phyloP scores from a whole-genome alignment of 2,888 invertebrate genomes.

The Sinelater perroti region DNA sequence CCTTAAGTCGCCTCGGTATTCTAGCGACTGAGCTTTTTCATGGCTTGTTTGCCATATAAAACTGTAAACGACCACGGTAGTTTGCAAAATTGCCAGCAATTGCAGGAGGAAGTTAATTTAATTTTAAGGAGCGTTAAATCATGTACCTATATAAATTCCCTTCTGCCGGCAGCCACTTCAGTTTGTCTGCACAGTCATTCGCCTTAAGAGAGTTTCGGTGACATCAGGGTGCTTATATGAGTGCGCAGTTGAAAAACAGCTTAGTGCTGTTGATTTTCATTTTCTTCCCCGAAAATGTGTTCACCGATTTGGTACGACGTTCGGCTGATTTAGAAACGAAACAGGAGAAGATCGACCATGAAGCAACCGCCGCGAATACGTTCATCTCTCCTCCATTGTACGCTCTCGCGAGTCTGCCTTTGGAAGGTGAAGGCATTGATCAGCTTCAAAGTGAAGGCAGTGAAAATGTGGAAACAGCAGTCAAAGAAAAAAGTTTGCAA shows the following conservation, averaged over 20 bases:
- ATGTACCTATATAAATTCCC: constrained; percentile 17
- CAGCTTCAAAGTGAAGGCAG: constrained; percentile 58
- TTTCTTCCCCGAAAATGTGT: constrained; percentile 4
- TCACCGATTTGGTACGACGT: constrained; percentile 1
- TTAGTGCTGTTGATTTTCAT: constrained; percentile 29
- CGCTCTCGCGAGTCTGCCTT: constrained; percentile 13
- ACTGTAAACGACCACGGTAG: constrained; percentile 17
- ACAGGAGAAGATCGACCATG: no score
- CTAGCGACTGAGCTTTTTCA: constrained; percentile 19
- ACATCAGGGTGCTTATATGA: constrained; percentile 1
- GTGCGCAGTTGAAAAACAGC: constrained; percentile 23
- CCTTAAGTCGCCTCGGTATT: constrained; percentile 10
- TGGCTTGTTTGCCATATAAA: constrained; percentile 17
- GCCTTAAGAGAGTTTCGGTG: not conserved
- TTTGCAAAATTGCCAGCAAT: constrained; percentile 17
- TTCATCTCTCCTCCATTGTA: constrained; percentile 5
- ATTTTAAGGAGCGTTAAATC: constrained; percentile 8
- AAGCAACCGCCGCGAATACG: not conserved
- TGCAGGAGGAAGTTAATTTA: constrained; percentile 9
- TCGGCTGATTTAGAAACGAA: not conserved
- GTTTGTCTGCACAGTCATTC: not conserved
- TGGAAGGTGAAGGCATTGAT: constrained; percentile 1
- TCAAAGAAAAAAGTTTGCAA: constrained; percentile 48
- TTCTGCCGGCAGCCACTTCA: not conserved
- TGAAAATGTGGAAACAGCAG: constrained; percentile 55